These are phyloP conservation scores for Canis aureus DNA, from an alignment of 2,113 vertebrate genomes.

Conservation along the genomic window DNA sequence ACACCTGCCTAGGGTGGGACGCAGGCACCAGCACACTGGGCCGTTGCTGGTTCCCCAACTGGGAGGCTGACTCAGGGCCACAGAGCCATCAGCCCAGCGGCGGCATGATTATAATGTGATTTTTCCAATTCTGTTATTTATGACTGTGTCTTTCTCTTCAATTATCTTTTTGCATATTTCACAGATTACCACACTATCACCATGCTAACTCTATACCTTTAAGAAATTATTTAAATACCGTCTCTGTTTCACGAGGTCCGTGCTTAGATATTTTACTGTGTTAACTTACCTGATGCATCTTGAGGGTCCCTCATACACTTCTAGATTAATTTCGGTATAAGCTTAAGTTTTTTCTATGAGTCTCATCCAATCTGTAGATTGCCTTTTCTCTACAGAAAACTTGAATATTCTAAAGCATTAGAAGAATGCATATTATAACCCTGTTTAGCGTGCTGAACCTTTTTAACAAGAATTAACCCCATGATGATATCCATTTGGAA, in stretches of 20 bases:
- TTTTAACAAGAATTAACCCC: neutral
- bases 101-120: neutral
- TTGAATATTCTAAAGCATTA: neutral
- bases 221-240: neutral
- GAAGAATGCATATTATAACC: neutral
- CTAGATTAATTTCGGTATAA: neutral
- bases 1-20: neutral
- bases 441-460: neutral
- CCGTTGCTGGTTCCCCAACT: neutral
- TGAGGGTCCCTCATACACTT: neutral
- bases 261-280: neutral
- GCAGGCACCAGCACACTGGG: fast-evolving
- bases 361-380: neutral
- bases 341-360: neutral
- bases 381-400: neutral
- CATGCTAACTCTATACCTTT: neutral
- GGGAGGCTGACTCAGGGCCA: neutral
- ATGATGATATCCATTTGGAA: neutral
- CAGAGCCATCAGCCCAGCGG: neutral
- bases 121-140: neutral
- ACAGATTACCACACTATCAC: neutral
- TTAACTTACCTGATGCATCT: neutral
- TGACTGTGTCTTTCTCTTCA: neutral
- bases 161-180: neutral
- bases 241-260: neutral